These are phyloP conservation scores for Aleiodes leptofemur DNA, from an alignment of 2,888 invertebrate species.

Conservation along the genomic window DNA sequence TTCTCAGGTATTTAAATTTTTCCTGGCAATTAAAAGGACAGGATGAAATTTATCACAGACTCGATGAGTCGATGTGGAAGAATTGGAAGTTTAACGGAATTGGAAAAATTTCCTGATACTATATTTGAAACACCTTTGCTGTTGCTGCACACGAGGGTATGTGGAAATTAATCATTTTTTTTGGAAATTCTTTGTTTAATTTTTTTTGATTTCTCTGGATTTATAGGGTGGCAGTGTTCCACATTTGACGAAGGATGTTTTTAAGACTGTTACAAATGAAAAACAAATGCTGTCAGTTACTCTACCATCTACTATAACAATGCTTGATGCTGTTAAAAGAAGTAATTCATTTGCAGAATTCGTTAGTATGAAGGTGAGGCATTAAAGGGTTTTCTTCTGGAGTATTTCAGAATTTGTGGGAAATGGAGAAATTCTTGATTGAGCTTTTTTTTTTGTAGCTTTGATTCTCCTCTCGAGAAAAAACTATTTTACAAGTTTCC, in stretches of 20 bases:
- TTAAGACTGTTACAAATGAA: conserved; percentile 80
- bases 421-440: too few relatives aligned
- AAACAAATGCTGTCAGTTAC: conserved; percentile 84
- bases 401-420: too few relatives aligned
- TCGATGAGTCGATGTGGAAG: conserved; percentile 79
- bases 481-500: too few relatives aligned
- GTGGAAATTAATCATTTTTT: conserved; percentile 34
- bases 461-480: too few relatives aligned
- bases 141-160: conserved; percentile 85
- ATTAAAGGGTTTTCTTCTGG: too few relatives aligned
- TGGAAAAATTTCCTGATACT: conserved; percentile 78
- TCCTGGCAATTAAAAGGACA: background rate
- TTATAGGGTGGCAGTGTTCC: conserved; percentile 88
- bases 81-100: conserved; percentile 80
- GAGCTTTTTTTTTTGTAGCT: too few relatives aligned
- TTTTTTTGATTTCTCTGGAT: background rate
- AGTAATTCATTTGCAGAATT: conserved; percentile 80
- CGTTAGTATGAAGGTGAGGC: conserved; percentile 77
- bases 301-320: conserved; percentile 81
- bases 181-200: background rate
- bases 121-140: conserved; percentile 85
- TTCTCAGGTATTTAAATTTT: background rate
- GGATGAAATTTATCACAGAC: conserved; percentile 85
- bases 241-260: conserved; percentile 87
- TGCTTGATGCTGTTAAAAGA: conserved; percentile 81